Evolutionary conservation across 2,113 vertebrate genomes (phyloP).

Genomic region (Atractosteus spatula): DNA sequence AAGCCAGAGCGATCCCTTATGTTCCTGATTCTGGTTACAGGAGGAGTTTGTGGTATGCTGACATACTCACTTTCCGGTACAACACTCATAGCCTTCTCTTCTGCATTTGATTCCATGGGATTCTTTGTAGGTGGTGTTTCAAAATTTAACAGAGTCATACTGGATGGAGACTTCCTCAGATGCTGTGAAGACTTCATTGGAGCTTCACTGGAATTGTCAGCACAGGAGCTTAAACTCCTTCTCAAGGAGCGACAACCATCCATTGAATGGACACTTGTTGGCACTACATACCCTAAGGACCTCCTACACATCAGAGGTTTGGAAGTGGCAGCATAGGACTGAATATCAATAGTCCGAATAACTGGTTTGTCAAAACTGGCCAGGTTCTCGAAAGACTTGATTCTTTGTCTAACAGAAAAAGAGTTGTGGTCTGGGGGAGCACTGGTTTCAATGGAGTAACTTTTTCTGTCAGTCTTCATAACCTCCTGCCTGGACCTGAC

Average conservation of each 20-base stretch:
- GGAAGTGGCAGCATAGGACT: conserved; percentile 52
- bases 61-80: conserved; percentile 11
- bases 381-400: conserved; percentile 94
- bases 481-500: conserved; percentile 40
- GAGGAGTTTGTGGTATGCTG: conserved; percentile 37
- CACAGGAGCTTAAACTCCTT: conserved; percentile 75
- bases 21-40: conserved; percentile 52
- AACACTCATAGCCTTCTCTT: conserved; percentile 14
- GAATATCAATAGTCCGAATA: conserved; percentile 65
- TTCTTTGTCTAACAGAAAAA: conserved; percentile 90
- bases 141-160: conserved; percentile 20
- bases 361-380: conserved; percentile 77
- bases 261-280: conserved; percentile 20
- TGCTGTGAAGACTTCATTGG: conserved; percentile 18
- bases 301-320: conserved; percentile 71
- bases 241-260: conserved; percentile 52
- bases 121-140: conserved; percentile 29
- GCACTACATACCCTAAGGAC: conserved; percentile 62
- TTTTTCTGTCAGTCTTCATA: conserved; percentile 56
- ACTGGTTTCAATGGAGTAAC: conserved; percentile 67
- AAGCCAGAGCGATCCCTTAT: conserved; percentile 39
- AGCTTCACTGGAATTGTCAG: conserved; percentile 51
- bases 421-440: conserved; percentile 71
- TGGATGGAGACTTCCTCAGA: conserved; percentile 46
- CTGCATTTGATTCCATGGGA: conserved; percentile 2